Evolutionary conservation across 2,797 vertebrate species (phyloP), one percentile per base, ranked within the genome.

Genomic region (Austrolebias charrua): DNA sequence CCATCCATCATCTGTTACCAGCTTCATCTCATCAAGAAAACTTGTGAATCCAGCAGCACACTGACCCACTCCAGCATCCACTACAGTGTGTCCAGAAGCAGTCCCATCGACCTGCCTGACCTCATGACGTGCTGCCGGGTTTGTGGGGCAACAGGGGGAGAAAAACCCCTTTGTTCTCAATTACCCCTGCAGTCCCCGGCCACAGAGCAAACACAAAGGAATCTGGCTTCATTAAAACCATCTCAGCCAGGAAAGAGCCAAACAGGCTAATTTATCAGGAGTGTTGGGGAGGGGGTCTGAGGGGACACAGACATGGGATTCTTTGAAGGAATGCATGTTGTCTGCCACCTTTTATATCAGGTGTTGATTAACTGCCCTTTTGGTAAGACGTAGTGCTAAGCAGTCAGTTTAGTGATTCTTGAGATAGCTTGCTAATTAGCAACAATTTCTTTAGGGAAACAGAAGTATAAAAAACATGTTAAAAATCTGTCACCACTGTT

Each of bases 201-300:
- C 94, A 92, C 84, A 79, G 86, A 94, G 93, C 94, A 93, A 80
- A 87, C 89, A 98, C 95, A 98, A 97, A 93, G 90, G 83, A 70
- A 92, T 95, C 94, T 87, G 87, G 93, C 93, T 95, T 96, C 96
- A 96, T 96, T 97, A 97, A 95, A 90, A 94, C 92, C 91, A 94
- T 93, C 90, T 83, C 92, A 90, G 82, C 91, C 89, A 77, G 91
- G 93, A 80, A 80, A 31, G 88, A 91, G 92, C 93, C 90, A 92
- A 95, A 94, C 93, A 92, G 87, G 95, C 95, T 94, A 96, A 96
- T 96, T 96, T 94, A 90, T 85, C 81, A 63, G 84, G 24, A 63
- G 51, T 15, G 19, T 1, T 51, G 65, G 50, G 10, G 47, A 63
- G 64, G 48, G 15, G 50, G 50, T 60, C 53, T 59, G 59, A 35